phyloP scores from a whole-genome alignment of 2,888 invertebrate genomes.

The Lithophane leautieri region DNA sequence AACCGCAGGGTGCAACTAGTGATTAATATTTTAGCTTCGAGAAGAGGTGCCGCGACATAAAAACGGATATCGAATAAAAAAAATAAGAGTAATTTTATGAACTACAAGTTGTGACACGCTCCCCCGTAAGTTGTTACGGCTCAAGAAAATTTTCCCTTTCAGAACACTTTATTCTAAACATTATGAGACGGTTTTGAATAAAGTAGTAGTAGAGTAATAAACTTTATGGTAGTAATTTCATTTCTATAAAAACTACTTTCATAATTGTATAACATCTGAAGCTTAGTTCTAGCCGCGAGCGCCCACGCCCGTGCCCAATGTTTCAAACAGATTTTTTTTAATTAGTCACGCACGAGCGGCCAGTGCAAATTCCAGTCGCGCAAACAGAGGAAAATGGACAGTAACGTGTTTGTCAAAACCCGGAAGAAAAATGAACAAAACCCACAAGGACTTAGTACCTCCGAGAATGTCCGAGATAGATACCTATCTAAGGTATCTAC shows the following conservation, averaged over 20 bases:
- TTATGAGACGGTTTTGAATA: too few relatives aligned
- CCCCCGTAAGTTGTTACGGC: too few relatives aligned
- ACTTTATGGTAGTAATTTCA: background rate
- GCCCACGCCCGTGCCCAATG: background rate
- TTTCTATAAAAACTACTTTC: background rate
- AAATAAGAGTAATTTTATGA: background rate
- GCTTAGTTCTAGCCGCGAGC: background rate
- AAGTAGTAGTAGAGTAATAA: background rate
- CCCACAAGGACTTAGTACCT: background rate
- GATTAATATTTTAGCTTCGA: background rate
- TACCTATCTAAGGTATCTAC: too few relatives aligned
- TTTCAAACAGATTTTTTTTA: slow-evolving; percentile 28
- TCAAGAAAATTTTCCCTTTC: background rate
- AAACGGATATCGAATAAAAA: background rate
- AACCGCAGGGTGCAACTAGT: too few relatives aligned
- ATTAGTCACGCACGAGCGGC: slow-evolving; percentile 37
- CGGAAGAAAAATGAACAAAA: slow-evolving; percentile 22
- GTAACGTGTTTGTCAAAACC: slow-evolving; percentile 31
- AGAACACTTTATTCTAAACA: background rate
- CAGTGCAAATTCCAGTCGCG: slow-evolving; percentile 25
- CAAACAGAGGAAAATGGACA: slow-evolving; percentile 31
- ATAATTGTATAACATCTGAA: slow-evolving; percentile 3
- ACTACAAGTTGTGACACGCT: background rate
- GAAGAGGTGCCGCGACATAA: too few relatives aligned
- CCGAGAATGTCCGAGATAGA: background rate